These are phyloP conservation scores for Tupaia chinensis DNA, from an alignment of 2,113 vertebrate genomes.

Conservation along the genomic window DNA sequence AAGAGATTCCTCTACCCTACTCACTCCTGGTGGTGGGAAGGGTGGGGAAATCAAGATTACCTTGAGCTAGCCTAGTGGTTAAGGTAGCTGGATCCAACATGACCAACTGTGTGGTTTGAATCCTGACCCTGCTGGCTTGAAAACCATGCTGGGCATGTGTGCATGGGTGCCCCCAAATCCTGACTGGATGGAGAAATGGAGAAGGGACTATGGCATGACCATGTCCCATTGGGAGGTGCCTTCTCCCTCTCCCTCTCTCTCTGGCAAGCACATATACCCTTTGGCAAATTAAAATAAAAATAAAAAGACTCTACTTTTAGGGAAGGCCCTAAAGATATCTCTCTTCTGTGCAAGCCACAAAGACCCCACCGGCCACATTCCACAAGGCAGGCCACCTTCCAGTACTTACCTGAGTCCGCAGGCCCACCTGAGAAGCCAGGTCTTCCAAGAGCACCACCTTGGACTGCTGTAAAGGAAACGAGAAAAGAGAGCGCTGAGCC, in stretches of 20 bases:
- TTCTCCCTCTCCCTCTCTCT: no score
- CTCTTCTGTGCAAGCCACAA: not conserved
- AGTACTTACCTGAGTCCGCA: slow-evolving; percentile 93
- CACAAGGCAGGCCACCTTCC: not conserved
- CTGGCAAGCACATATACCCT: no score
- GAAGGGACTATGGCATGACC: no score
- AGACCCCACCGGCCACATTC: not conserved
- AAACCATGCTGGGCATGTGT: no score
- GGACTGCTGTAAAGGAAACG: slow-evolving; percentile 87
- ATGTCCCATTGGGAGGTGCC: no score
- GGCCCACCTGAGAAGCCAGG: slow-evolving; percentile 94
- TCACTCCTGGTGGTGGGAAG: not conserved
- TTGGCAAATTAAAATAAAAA: no score
- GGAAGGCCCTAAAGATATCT: not conserved
- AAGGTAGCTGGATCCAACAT: no score
- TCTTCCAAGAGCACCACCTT: slow-evolving; percentile 98
- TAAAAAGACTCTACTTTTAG: not conserved
- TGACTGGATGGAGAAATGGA: no score
- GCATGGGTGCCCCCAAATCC: no score
- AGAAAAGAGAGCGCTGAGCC: not conserved
- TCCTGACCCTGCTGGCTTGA: no score
- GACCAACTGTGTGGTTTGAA: no score
- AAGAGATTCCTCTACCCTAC: not conserved
- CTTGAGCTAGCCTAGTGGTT: no score
- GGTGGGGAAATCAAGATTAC: not conserved